Percentiles rank a stretch among this genome's conserved stretches.
Evolutionary conservation across 2,113 vertebrate genomes (phyloP).

Genomic region (Halichoeres trimaculatus): DNA sequence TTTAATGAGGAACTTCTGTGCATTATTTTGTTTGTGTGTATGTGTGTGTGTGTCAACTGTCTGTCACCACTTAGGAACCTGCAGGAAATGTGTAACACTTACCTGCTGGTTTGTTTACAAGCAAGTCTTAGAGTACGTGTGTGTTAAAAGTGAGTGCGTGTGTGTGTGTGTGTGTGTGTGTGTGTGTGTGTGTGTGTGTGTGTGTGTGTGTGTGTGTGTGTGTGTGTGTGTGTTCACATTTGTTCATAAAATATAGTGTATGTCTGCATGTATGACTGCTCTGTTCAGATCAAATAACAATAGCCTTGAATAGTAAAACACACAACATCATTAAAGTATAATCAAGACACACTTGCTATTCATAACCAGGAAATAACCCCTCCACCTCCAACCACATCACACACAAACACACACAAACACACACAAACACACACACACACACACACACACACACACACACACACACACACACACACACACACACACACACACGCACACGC

Average conservation of each 20-base stretch:
- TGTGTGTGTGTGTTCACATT: no score
- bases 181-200: background rate
- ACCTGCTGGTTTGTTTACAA: conserved; percentile 12
- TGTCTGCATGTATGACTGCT: conserved; percentile 9
- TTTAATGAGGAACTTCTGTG: background rate
- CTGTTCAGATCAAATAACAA: conserved; percentile 50
- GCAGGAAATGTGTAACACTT: background rate
- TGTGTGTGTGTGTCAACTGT: background rate
- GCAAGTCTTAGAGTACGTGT: background rate
- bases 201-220: no score
- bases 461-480: no score
- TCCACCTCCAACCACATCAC: background rate
- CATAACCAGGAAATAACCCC: conserved; percentile 58
- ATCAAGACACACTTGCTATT: conserved; percentile 46
- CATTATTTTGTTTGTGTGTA: background rate
- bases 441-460: no score
- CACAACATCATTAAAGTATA: conserved; percentile 55
- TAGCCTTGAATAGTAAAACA: conserved; percentile 28
- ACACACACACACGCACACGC: no score
- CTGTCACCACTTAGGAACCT: background rate
- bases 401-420: no score
- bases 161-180: background rate
- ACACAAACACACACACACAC: no score
- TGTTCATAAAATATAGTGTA: conserved; percentile 1
- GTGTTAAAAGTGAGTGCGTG: background rate